Percentiles rank a stretch among this genome's conserved stretches.
Conservation (phyloP, 2,888 invertebrate species). For the Amphiduros pacificus region DNA sequence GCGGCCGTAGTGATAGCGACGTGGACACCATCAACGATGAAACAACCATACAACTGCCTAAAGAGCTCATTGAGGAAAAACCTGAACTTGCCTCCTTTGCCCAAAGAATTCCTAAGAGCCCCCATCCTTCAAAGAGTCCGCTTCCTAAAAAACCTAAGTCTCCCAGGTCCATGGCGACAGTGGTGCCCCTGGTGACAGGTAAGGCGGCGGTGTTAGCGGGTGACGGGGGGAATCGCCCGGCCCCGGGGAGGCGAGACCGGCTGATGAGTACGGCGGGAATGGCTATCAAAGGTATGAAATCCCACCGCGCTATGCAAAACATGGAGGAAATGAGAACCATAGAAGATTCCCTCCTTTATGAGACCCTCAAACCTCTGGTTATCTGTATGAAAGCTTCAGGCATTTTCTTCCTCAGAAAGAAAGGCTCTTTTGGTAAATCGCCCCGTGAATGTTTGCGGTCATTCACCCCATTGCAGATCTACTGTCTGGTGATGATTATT, state of each 20-base stretch:
- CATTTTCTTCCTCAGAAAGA: constrained; percentile 22
- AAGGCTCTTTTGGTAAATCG: constrained; percentile 10
- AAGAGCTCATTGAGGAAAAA: too few species aligned
- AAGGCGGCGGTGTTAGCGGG: not conserved
- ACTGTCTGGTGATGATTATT: constrained; percentile 15
- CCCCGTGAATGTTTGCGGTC: not conserved
- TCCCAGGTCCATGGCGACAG: not conserved
- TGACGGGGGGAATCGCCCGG: not conserved
- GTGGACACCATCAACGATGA: not conserved
- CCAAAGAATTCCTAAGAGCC: too few species aligned
- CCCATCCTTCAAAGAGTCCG: too few species aligned
- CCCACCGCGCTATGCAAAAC: constrained; percentile 7
- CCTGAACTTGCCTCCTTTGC: too few species aligned
- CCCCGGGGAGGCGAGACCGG: too few species aligned
- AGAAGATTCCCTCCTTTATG: constrained; percentile 21
- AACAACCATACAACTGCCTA: too few species aligned
- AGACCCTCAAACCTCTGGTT: constrained; percentile 13
- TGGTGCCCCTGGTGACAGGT: not conserved
- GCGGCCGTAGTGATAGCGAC: not conserved
- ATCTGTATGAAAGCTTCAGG: constrained; percentile 26
- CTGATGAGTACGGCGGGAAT: too few species aligned
- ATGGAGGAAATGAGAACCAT: constrained; percentile 23
- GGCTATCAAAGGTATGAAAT: not conserved
- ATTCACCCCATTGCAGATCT: constrained; percentile 13
- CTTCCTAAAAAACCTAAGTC: too few species aligned